Conservation (phyloP, 2,797 vertebrate genomes). For the Anisognathus igniventris region DNA sequence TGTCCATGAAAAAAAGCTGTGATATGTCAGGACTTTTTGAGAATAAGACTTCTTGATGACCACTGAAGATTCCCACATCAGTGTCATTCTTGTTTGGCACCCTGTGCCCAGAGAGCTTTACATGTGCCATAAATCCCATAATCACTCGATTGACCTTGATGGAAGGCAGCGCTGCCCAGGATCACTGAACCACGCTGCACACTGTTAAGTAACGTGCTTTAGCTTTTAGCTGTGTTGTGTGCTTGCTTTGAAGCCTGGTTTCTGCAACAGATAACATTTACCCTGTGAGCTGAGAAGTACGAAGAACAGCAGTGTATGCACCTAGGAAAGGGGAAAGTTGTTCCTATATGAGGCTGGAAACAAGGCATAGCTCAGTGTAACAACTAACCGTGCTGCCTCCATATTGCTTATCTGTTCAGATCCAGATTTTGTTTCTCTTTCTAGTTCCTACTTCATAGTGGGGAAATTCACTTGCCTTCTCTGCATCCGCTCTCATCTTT, state of each 20-base stretch:
- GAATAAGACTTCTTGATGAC: constrained; percentile 49
- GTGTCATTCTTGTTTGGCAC: neutral
- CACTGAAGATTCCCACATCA: neutral
- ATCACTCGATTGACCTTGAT: constrained; percentile 45
- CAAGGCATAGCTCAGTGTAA: neutral
- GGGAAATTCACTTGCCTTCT: neutral
- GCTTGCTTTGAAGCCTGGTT: neutral
- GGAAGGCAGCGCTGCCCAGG: neutral
- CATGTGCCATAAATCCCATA: neutral
- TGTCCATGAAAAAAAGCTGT: neutral
- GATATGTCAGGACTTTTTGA: constrained; percentile 5
- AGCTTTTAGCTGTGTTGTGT: neutral
- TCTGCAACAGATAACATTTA: neutral
- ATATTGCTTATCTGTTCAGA: neutral
- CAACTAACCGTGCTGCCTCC: neutral
- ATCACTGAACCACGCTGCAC: neutral
- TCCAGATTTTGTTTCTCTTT: neutral
- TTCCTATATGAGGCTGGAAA: neutral
- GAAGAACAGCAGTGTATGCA: rapidly evolving
- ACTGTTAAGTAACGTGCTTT: neutral
- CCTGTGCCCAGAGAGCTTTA: constrained; percentile 7
- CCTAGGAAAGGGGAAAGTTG: neutral
- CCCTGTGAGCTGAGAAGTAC: neutral
- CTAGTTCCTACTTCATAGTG: neutral
- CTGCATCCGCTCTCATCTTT: neutral